Percentiles rank a stretch among this genome's conserved stretches.
These are phyloP conservation scores for Drosophila busckii DNA, from an alignment of 1,140 invertebrate species.

Conservation along the genomic window DNA sequence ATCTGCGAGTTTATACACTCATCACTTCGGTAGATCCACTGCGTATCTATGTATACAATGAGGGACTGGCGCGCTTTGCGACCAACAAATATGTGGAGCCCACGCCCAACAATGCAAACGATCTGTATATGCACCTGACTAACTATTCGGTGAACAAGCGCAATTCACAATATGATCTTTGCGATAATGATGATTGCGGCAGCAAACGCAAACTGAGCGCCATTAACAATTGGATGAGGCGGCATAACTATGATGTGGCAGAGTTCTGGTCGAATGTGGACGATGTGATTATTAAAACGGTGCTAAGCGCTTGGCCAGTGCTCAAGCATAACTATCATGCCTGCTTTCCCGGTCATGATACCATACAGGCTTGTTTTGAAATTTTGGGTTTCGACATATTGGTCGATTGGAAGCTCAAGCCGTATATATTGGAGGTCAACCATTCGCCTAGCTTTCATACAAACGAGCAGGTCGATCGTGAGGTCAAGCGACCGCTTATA, in stretches of 20 bases:
- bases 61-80: constrained; percentile 95
- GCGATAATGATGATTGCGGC: constrained; percentile 84
- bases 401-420: constrained; percentile 90
- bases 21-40: constrained; percentile 97
- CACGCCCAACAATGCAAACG: constrained; percentile 86
- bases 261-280: constrained; percentile 91
- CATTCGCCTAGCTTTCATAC: constrained; percentile 95
- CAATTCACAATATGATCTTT: constrained; percentile 85
- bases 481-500: constrained; percentile 91
- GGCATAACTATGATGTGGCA: constrained; percentile 86
- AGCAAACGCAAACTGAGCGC: constrained; percentile 93
- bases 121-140: constrained; percentile 97
- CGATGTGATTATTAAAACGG: constrained; percentile 93
- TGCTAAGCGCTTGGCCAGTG: constrained; percentile 90
- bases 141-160: constrained; percentile 98
- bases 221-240: constrained; percentile 86
- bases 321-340: constrained; percentile 93
- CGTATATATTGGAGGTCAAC: constrained; percentile 93
- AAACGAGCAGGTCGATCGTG: constrained; percentile 88
- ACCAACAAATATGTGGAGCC: constrained; percentile 91
- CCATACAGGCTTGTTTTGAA: constrained; percentile 92
- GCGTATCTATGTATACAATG: constrained; percentile 95
- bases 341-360: constrained; percentile 91
- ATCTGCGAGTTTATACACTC: constrained; percentile 95
- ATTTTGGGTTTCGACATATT: constrained; percentile 93